phyloP scores from a whole-genome alignment of 2,113 vertebrate species.

The Pholis gunnellus region DNA sequence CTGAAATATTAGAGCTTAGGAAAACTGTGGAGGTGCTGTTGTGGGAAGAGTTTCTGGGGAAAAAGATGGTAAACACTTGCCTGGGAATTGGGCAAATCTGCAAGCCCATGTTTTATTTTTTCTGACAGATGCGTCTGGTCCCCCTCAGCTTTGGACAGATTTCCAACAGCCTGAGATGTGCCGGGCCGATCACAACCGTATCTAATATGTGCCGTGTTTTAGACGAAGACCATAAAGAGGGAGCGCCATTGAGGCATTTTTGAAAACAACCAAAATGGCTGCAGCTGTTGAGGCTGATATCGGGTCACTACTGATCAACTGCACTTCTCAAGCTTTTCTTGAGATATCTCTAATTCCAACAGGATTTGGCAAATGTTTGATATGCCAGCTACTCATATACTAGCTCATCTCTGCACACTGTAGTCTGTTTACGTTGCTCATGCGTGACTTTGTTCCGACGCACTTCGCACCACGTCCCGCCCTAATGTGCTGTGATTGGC shows the following conservation, averaged over 20 bases:
- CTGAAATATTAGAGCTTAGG: constrained; percentile 6
- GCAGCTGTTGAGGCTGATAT: not conserved
- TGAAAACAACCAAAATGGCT: not conserved
- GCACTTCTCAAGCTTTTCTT: not conserved
- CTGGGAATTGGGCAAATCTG: not conserved
- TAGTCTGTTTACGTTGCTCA: too few relatives aligned
- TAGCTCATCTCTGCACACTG: too few relatives aligned
- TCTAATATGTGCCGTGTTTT: not conserved
- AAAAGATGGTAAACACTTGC: not conserved
- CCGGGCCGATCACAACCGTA: not conserved
- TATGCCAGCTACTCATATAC: too few relatives aligned
- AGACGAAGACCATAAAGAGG: too few relatives aligned
- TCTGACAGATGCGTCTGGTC: not conserved
- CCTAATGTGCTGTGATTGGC: not conserved
- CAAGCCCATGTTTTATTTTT: not conserved
- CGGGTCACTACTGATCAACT: not conserved
- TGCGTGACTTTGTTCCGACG: too few relatives aligned
- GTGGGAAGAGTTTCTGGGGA: not conserved
- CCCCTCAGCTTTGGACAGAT: not conserved
- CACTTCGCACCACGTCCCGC: too few relatives aligned
- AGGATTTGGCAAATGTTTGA: too few relatives aligned
- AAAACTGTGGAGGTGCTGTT: not conserved
- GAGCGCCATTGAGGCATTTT: not conserved
- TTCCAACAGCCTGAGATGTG: too few relatives aligned
- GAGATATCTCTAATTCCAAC: not conserved